Evolutionary conservation across 1,140 invertebrate genomes (phyloP).

Genomic region (Colletes latitarsis): DNA sequence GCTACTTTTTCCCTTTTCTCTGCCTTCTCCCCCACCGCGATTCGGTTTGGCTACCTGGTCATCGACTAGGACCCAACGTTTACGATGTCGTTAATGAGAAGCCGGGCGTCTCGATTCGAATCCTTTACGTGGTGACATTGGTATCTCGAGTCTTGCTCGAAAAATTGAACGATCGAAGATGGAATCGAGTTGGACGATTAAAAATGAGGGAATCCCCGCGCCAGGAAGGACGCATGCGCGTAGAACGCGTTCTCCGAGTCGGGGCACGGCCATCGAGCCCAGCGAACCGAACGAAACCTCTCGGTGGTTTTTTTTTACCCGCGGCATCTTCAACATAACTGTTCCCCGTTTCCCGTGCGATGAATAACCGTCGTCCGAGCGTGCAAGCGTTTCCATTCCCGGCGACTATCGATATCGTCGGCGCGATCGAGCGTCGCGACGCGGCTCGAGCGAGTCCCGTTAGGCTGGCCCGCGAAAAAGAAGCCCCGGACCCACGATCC

Average conservation of each 20-base stretch:
- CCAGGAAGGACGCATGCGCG: no score
- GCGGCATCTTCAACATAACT: constrained; percentile 23
- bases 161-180: not conserved
- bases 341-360: constrained; percentile 43
- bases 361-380: constrained; percentile 28
- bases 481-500: constrained; percentile 36
- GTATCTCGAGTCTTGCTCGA: no score
- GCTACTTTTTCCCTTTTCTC: constrained; percentile 65
- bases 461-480: constrained; percentile 31
- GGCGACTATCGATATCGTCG: constrained; percentile 46
- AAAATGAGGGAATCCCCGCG: no score
- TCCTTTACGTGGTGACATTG: not conserved
- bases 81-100: not conserved
- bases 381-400: constrained; percentile 23
- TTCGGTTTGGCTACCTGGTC: constrained; percentile 28
- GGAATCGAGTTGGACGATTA: no score
- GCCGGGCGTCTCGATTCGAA: not conserved
- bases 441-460: constrained; percentile 38
- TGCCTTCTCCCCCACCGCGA: not conserved
- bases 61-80: not conserved
- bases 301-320: constrained; percentile 30
- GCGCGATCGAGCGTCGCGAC: constrained; percentile 28
- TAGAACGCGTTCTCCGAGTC: no score
- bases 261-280: not conserved
- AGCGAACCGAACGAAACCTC: not conserved